phyloP scores from a whole-genome alignment of 2,113 vertebrate species.

The Poecilia latipinna region DNA sequence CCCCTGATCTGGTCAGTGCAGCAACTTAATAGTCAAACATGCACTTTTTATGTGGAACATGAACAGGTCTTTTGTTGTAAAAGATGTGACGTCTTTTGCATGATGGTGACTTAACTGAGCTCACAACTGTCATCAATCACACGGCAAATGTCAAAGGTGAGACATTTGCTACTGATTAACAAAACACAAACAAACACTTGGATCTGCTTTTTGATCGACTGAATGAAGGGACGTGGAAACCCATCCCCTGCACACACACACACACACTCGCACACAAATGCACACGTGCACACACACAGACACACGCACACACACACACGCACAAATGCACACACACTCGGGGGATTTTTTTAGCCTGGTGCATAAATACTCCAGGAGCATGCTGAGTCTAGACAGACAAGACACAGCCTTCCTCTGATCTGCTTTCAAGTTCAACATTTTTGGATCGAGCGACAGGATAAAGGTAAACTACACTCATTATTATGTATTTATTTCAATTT shows the following conservation, averaged over 20 bases:
- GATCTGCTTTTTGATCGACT: not conserved
- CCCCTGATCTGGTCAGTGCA: not conserved
- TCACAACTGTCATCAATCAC: not conserved
- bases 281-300: not conserved
- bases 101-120: not conserved
- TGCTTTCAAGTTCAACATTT: not conserved
- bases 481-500: not conserved
- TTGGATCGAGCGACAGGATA: not conserved
- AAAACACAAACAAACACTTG: not conserved
- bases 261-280: not conserved
- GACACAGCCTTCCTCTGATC: not conserved
- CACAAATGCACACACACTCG: not conserved
- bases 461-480: conserved; percentile 39
- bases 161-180: too few species aligned
- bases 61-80: not conserved
- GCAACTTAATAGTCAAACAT: not conserved
- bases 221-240: not conserved
- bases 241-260: not conserved
- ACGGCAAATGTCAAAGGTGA: not conserved
- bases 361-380: conserved; percentile 45
- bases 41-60: not conserved
- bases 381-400: conserved; percentile 20
- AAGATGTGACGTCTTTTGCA: not conserved
- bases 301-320: not conserved
- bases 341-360: not conserved